A percentile compares a stretch with the other conserved stretches of the same genome.
Conservation (phyloP, 2,113 vertebrate species). For the Varanus komodoensis region DNA sequence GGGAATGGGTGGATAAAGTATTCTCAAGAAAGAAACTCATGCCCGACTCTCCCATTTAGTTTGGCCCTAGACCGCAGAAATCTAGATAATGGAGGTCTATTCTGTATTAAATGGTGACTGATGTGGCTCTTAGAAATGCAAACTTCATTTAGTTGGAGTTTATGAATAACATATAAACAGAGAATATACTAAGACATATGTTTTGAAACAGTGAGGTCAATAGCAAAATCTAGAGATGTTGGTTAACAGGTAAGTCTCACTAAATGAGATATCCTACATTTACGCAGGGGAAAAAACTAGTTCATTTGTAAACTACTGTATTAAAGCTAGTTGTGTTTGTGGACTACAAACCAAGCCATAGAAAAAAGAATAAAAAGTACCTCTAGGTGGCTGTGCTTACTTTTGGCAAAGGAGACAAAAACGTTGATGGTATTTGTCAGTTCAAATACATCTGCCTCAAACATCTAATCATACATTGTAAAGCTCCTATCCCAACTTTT, state of each 20-base stretch:
- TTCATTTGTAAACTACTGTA: background rate
- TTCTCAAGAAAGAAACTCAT: background rate
- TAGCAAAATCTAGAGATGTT: background rate
- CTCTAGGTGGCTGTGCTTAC: background rate
- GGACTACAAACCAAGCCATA: background rate
- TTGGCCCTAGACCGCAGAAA: background rate
- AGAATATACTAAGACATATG: too few species aligned
- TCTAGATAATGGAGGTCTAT: too few species aligned
- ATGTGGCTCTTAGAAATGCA: conserved; percentile 8
- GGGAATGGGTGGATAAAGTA: background rate
- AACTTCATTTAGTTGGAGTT: conserved; percentile 37
- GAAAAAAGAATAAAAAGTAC: background rate
- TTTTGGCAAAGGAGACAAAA: background rate
- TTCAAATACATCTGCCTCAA: background rate
- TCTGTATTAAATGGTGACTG: too few species aligned
- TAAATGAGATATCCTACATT: background rate
- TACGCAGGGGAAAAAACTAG: background rate
- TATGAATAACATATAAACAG: background rate
- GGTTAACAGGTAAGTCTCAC: background rate
- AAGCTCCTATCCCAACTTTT: background rate
- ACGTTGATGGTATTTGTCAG: background rate
- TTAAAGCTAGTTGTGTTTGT: background rate
- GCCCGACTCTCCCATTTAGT: rapidly evolving
- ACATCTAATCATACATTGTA: background rate
- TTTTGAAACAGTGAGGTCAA: too few species aligned